Conservation (phyloP, 2,797 vertebrate genomes). For the Valencia hispanica region DNA sequence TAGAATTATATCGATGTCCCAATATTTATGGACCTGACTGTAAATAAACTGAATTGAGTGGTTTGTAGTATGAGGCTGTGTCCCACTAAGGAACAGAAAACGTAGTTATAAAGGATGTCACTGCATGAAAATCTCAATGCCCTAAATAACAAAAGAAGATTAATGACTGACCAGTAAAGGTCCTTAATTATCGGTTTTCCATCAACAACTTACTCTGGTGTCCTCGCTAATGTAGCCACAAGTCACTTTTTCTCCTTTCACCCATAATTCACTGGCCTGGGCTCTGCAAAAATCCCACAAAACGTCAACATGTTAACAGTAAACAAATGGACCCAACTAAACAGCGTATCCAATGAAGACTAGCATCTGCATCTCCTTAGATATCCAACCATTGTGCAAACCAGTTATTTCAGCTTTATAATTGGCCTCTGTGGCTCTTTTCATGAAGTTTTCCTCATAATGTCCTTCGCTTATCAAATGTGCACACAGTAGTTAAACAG, state of each 20-base stretch:
- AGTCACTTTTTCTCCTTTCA: slow-evolving; percentile 97
- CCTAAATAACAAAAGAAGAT: background rate
- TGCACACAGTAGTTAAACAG: too few relatives aligned
- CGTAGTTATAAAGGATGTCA: background rate
- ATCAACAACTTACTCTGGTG: slow-evolving; percentile 86
- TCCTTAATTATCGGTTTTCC: background rate
- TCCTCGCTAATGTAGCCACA: slow-evolving; percentile 98
- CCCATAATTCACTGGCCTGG: slow-evolving; percentile 96
- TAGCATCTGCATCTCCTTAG: background rate
- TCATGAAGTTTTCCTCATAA: too few relatives aligned
- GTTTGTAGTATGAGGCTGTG: background rate
- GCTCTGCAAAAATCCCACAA: slow-evolving; percentile 80
- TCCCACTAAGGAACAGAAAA: background rate
- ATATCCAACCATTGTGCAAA: too few relatives aligned
- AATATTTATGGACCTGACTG: too few relatives aligned
- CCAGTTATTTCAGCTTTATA: too few relatives aligned
- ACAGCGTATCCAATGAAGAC: background rate
- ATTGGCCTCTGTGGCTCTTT: too few relatives aligned
- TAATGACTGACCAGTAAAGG: background rate
- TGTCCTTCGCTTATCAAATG: too few relatives aligned
- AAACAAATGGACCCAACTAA: background rate
- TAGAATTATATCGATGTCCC: too few relatives aligned
- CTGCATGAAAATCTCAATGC: background rate
- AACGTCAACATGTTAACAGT: background rate
- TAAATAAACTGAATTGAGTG: too few relatives aligned